Evolutionary conservation across 2,888 invertebrate species (phyloP).

Genomic region (Lacanobia oleracea): DNA sequence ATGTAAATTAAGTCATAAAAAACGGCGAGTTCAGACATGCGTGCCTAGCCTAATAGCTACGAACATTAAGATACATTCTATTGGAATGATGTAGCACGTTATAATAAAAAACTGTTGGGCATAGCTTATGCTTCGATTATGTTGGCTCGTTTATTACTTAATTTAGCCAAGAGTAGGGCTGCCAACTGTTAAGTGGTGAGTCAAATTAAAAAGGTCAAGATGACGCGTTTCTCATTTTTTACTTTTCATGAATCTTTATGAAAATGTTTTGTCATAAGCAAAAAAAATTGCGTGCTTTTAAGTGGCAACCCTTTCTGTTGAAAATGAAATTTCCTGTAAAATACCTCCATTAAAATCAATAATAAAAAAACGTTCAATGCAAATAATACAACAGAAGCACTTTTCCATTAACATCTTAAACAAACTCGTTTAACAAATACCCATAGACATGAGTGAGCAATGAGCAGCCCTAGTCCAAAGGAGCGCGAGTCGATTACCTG

Average conservation of each 20-base stretch:
- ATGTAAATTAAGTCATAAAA: conserved; percentile 67
- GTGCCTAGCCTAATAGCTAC: conserved; percentile 65
- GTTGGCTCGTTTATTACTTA: conserved; percentile 87
- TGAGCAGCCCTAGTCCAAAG: conserved; percentile 60
- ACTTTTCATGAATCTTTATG: neutral
- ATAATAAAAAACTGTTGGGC: conserved; percentile 75
- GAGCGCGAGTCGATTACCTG: conserved; percentile 86
- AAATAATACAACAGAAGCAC: conserved; percentile 11
- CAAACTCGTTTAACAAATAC: neutral
- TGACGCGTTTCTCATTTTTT: conserved; percentile 19
- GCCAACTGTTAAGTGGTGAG: conserved; percentile 61
- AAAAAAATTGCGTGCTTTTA: neutral
- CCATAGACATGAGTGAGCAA: conserved; percentile 9
- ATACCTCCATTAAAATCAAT: neutral
- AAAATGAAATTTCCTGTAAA: neutral
- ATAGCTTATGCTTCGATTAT: conserved; percentile 79
- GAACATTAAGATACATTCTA: conserved; percentile 71
- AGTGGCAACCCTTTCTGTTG: neutral
- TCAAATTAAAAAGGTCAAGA: conserved; percentile 46
- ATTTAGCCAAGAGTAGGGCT: conserved; percentile 78
- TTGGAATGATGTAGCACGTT: conserved; percentile 72
- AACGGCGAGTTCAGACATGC: conserved; percentile 61
- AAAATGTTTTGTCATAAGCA: conserved; percentile 1
- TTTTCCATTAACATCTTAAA: neutral
- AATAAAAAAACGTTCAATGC: neutral